These are phyloP conservation scores for Ovis canadensis DNA, from an alignment of 2,113 vertebrate genomes.

Conservation along the genomic window DNA sequence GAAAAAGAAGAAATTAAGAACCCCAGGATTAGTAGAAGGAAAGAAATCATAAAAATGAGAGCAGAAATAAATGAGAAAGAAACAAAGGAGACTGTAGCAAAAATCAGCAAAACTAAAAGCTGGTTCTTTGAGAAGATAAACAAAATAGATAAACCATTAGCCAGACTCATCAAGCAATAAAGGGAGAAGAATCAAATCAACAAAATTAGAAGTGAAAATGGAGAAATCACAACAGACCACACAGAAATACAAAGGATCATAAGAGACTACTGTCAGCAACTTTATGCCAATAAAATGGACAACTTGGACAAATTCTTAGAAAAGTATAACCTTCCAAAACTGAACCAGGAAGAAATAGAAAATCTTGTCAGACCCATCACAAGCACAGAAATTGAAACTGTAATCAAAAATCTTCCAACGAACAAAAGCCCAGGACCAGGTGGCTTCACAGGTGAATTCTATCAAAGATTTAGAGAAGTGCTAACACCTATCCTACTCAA, in stretches of 20 bases:
- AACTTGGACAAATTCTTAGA: background rate
- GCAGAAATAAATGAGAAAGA: background rate
- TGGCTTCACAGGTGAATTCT: too few relatives aligned
- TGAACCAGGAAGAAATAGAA: background rate
- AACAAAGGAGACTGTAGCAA: background rate
- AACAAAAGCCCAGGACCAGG: too few relatives aligned
- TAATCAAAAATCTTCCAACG: background rate
- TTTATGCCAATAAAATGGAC: background rate
- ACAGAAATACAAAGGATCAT: background rate
- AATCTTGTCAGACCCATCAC: background rate
- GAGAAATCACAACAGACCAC: background rate
- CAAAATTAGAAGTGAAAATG: background rate
- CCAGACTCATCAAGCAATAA: background rate
- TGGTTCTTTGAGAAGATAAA: background rate
- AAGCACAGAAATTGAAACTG: background rate
- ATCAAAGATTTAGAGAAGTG: too few relatives aligned
- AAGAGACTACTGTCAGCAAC: background rate
- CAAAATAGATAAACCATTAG: background rate
- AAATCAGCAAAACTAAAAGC: background rate
- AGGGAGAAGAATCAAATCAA: background rate
- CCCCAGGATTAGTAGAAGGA: background rate
- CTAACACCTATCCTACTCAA: too few relatives aligned
- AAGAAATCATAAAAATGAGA: background rate
- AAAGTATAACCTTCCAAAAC: background rate
- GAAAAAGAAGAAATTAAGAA: background rate